A percentile compares a stretch with the other conserved stretches of the same genome.
Evolutionary conservation across 2,888 invertebrate species (phyloP).

Genomic region (Tholera decimalis): DNA sequence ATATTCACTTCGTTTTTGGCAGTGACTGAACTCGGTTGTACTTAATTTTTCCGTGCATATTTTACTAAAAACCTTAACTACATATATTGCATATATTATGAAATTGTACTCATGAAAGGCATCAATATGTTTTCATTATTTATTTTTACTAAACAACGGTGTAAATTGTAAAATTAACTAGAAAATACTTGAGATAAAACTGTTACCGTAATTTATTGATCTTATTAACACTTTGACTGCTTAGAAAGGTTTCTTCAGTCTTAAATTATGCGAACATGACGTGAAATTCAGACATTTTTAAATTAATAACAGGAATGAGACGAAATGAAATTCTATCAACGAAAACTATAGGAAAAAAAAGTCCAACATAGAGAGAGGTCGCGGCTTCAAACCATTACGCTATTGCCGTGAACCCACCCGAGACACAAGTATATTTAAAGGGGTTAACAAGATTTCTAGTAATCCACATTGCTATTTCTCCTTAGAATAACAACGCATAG

Average conservation of each 20-base stretch:
- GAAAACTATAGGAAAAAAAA: background rate
- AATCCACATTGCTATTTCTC: too few species aligned
- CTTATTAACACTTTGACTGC: constrained; percentile 34
- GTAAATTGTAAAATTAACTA: constrained; percentile 66
- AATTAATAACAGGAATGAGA: background rate
- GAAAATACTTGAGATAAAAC: constrained; percentile 60
- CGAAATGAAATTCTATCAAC: background rate
- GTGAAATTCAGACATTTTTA: background rate
- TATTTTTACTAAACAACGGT: constrained; percentile 47
- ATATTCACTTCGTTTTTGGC: constrained; percentile 57
- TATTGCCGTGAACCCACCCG: too few species aligned
- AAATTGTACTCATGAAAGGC: constrained; percentile 79
- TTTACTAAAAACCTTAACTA: constrained; percentile 59
- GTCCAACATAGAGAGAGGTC: background rate
- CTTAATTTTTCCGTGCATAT: constrained; percentile 60
- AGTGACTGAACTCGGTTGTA: constrained; percentile 54
- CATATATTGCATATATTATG: constrained; percentile 68
- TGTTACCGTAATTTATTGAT: constrained; percentile 27
- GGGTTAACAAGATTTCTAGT: too few species aligned
- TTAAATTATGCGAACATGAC: constrained; percentile 3
- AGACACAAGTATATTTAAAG: too few species aligned
- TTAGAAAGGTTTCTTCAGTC: constrained; percentile 23
- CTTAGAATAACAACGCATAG: too few species aligned
- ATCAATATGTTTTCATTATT: constrained; percentile 60
- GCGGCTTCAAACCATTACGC: too few species aligned